Evolutionary conservation across 2,888 invertebrate species (phyloP).

Genomic region (Agonopterix heracliana): DNA sequence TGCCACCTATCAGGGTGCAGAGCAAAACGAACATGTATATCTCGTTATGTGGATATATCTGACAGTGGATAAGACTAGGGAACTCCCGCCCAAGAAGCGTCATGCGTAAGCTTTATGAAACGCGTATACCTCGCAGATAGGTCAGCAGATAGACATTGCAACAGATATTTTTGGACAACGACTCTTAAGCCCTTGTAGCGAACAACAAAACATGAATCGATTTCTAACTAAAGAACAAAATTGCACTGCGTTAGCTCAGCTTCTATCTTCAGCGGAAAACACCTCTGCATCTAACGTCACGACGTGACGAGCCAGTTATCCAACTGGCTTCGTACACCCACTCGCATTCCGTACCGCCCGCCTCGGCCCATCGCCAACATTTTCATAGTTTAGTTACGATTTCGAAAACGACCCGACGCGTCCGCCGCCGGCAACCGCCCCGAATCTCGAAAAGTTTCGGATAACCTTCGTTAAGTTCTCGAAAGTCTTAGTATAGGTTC

Average conservation of each 20-base stretch:
- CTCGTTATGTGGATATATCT: no score
- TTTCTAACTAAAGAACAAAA: neutral
- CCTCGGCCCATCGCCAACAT: slow-evolving; percentile 68
- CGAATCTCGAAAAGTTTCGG: slow-evolving; percentile 50
- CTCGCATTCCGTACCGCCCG: slow-evolving; percentile 57
- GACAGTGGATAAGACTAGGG: no score
- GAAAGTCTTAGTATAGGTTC: slow-evolving; percentile 38
- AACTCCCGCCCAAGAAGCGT: no score
- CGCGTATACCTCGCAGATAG: no score
- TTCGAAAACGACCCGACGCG: slow-evolving; percentile 77
- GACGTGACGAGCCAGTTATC: slow-evolving; percentile 56
- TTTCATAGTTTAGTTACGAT: slow-evolving; percentile 76
- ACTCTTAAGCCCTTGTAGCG: no score
- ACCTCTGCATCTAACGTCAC: slow-evolving; percentile 71
- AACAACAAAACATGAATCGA: neutral
- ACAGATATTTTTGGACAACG: no score
- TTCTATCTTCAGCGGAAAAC: slow-evolving; percentile 70
- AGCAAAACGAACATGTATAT: no score
- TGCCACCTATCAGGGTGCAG: no score
- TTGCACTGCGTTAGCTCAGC: slow-evolving; percentile 25
- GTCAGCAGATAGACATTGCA: no score
- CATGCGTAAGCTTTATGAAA: no score
- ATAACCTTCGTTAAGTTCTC: slow-evolving; percentile 59
- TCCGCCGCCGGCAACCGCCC: slow-evolving; percentile 71
- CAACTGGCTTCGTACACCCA: slow-evolving; percentile 65